Evolutionary conservation across 2,888 invertebrate species (phyloP), one percentile per base, ranked within the genome.

Genomic region (Macaria notata): DNA sequence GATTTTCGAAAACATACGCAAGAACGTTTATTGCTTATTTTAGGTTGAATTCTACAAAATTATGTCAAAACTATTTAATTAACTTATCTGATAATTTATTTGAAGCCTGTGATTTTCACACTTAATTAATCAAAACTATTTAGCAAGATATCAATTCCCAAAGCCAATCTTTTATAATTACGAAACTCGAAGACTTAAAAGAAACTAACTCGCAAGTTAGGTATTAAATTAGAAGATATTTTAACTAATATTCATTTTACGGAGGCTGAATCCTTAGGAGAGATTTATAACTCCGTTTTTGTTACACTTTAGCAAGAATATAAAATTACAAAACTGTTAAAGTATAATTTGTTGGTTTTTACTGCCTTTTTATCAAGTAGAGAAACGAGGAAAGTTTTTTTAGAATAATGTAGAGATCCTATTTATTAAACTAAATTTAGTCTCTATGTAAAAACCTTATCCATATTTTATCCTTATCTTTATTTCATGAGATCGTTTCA

Each of bases 231-330:
- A 54, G 49, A 56, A 55, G 61, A 57, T n/a, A n/a, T n/a, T 49
- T 56, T 50, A 49, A 61, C 49, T 63, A 58, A 62, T 63, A 64
- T 62, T 64, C 61, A 64, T 62, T 63, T 68, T 59, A 65, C 56
- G 63, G 63, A 51, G 59, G 49, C 60, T 49, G 62, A 66, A 50
- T 65, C 52, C 61, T 54, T 49, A 49, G 46, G 51, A 55, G 62
- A 62, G 67, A 69, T 67, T 68, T 68, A 69, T 63, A 54, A 59
- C 51, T 49, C 44, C 50, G 56, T 39, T 65, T 52, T 59, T 54
- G 50, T 31, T 56, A 50, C 54, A 42, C 42, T 61, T 61, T 63
- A 62, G 64, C 64, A 55, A 59, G 61, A 66, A 59, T 61, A 63
- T 52, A 57, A 59, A 56, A 53, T 61, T 63, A 58, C 51, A 52